Base-by-base conservation (phyloP, 2,113 vertebrate genomes). In the Triplophysa tibetana region DNA sequence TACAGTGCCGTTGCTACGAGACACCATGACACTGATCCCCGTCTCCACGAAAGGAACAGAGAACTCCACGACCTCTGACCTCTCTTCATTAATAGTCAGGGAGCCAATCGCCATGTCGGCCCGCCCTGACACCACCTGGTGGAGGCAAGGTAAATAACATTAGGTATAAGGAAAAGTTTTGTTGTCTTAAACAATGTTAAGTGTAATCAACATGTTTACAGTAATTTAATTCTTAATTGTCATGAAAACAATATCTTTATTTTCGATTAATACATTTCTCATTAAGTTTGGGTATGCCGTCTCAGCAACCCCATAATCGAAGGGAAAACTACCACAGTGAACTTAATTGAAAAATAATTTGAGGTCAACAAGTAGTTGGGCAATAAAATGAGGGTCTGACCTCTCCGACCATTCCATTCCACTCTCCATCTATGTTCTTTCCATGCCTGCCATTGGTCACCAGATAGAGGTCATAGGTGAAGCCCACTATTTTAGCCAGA, bases 361-460 rank as follows among this genome's bases (percentile, higher is more conserved):
- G 9, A 21, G 54, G 23, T 75, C 11, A 60, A 33, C 23, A 56
- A 26, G 26, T 24, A 43, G 26, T 3, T n/a, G 8, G 67, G 63
- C 67, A 52, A 75, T 45, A 69, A 69, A 61, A 81, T 9, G 17
- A 74, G 17, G 19, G 41, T 17, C 90, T 90, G 83, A 96, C 95
- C 96, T 98, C 96, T 1, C 96, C 96, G 1, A 97, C 96, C 96
- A 97, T 97, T 87, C 96, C 96, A 21, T 97, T 97, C 96, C 95
- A 97, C 84, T 96, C 93, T 2, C 96, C 96, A 0, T 97, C 92
- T n/a, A 95, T 94, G 90, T 94, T 95, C 88, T 95, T 95, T 16
- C 92, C 91, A 5, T 93, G 93, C 8, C 94, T 88, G 66, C 96
- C 96, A 8, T 98, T 97, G 77, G 96, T 97, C 85, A 97, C 96